Evolutionary conservation across 2,797 vertebrate genomes (phyloP).

Genomic region (Thripadectes ignobilis): DNA sequence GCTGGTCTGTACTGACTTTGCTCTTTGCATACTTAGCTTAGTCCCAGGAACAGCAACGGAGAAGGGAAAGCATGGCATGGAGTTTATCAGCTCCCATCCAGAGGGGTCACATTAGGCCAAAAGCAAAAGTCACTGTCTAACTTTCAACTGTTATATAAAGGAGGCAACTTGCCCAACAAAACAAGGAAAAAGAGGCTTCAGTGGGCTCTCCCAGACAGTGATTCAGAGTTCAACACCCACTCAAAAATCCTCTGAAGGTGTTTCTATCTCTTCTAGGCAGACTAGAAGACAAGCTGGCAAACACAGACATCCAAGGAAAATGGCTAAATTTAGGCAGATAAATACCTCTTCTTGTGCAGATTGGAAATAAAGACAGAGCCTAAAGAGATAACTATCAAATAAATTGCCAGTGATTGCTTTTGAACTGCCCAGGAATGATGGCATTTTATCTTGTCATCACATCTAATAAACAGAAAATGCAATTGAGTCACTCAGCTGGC

Average conservation of each 20-base stretch:
- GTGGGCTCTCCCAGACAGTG: conserved; percentile 36
- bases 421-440: conserved; percentile 1
- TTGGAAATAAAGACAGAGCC: neutral
- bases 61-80: neutral
- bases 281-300: conserved; percentile 3
- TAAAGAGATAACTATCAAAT: neutral
- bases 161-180: neutral
- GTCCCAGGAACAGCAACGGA: neutral
- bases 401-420: conserved; percentile 17
- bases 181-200: neutral
- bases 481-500: conserved; percentile 29
- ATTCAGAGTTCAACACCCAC: conserved; percentile 49
- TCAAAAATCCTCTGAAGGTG: conserved; percentile 25
- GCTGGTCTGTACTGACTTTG: neutral
- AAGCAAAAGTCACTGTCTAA: neutral
- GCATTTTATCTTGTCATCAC: conserved; percentile 33
- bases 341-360: conserved; percentile 1
- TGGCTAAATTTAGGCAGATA: conserved; percentile 11
- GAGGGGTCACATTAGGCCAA: neutral
- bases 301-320: conserved; percentile 18
- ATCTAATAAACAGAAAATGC: conserved; percentile 46
- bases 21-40: neutral
- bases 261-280: neutral
- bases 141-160: neutral
- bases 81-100: neutral